Evolutionary conservation across 2,113 vertebrate species (phyloP).

Genomic region (Heterotis niloticus): DNA sequence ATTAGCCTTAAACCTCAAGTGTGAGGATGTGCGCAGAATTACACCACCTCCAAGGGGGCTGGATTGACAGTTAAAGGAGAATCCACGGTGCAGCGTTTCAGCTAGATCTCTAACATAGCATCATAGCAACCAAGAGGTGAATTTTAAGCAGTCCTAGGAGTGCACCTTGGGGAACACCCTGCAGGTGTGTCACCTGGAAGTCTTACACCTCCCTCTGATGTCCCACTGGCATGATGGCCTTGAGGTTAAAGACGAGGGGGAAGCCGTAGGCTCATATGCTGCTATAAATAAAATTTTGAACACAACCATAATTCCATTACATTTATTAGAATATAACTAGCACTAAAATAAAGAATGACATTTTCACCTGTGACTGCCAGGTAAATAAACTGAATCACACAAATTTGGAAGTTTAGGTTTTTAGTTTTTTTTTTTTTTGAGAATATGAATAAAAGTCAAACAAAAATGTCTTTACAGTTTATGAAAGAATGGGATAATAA

Average conservation of each 20-base stretch:
- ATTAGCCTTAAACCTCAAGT: background rate
- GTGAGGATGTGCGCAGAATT: background rate
- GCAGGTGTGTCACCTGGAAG: background rate
- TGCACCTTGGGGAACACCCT: background rate
- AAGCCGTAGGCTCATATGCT: no score
- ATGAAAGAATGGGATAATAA: no score
- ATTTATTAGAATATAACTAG: background rate
- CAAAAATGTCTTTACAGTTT: no score
- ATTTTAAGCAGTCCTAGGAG: background rate
- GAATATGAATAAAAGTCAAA: conserved; percentile 4
- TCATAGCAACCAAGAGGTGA: background rate
- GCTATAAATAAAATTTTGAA: no score
- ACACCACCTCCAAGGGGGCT: background rate
- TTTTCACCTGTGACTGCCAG: background rate
- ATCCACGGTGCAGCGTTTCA: background rate
- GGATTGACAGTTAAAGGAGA: background rate
- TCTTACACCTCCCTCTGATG: background rate
- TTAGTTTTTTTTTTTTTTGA: no score
- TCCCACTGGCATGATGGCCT: background rate
- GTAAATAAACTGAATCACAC: no score
- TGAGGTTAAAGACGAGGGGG: no score
- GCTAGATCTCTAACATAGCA: background rate
- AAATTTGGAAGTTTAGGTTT: background rate
- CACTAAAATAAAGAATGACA: background rate
- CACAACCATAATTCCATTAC: background rate